Evolutionary conservation across 2,113 vertebrate species (phyloP).

Genomic region (Cinclus cinclus): DNA sequence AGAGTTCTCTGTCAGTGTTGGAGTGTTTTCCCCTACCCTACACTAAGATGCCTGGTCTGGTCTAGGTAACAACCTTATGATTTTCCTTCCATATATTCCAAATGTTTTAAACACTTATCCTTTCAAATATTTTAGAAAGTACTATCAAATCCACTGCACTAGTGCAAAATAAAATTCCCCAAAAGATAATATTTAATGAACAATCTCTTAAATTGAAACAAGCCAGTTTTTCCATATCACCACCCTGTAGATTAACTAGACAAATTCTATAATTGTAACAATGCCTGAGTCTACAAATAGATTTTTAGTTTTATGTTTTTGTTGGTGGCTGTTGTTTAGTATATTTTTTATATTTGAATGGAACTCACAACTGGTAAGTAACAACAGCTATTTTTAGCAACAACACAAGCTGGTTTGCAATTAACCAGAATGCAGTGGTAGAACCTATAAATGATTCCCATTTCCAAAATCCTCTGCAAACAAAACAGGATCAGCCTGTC

Average conservation of each 20-base stretch:
- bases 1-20: not conserved
- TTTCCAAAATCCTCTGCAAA: constrained; percentile 15
- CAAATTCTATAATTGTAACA: not conserved
- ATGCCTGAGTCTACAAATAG: not conserved
- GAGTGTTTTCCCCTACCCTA: rapidly evolving
- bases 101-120: not conserved
- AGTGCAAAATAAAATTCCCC: not conserved
- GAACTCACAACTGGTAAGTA: not conserved
- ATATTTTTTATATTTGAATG: not conserved
- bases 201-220: not conserved
- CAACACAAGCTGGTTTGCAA: not conserved
- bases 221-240: not conserved
- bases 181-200: not conserved
- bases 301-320: not conserved
- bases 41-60: not conserved
- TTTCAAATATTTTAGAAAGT: not conserved
- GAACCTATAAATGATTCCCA: not conserved
- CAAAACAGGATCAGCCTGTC: not conserved
- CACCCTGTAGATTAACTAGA: not conserved
- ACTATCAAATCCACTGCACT: not conserved
- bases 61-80: not conserved
- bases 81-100: not conserved
- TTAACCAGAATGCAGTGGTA: not conserved
- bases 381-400: not conserved
- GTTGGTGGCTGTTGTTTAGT: not conserved